Evolutionary conservation across 2,113 vertebrate genomes (phyloP), one percentile per base, ranked within the genome.

Genomic region (Hippopotamus amphibius): DNA sequence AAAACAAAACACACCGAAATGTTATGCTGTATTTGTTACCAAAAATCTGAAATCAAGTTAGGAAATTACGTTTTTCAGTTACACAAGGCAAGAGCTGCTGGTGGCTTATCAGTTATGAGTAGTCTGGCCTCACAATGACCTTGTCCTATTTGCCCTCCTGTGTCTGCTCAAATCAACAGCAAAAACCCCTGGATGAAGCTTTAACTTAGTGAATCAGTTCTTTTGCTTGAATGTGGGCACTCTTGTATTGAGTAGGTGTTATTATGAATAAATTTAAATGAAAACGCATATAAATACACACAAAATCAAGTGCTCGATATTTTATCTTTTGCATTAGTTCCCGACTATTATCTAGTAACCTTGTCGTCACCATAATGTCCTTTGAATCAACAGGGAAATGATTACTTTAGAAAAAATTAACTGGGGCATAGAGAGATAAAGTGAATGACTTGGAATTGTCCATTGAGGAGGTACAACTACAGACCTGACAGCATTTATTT

Each of bases 141-240:
- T 84, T 79, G 13, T 84, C 11, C 8, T 3, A 15, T 33, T 93
- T 43, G 0, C 0, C 7, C 6, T 88, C 65, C 43, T 83, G 22
- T 57, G 65, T 74, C 3, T 92, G 22, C 46, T 93, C 66, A 4
- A 85, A 24, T 93, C 1, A n/a, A 83, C 90, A 96, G 90, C 17
- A 30, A 94, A 88, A 37, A 7, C 8, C 11, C 16, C 8, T 33
- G 83, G 0, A 37, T 69, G 72, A 97, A 90, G 57, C 1, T 96
- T 96, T 63, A 46, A 94, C 94, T 93, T 90, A 97, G 82, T 21
- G 28, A 74, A 86, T 53, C 63, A 96, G 59, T 55, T 96, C 81
- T 63, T 57, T 46, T 96, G 72, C 95, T 48, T 88, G 95, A 97
- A 97, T 95, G 41, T 87, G 53, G 57, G 7, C 53, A 86, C 21